These are phyloP conservation scores for Pachydiplax longipennis DNA, from an alignment of 2,888 invertebrate genomes.

Conservation along the genomic window DNA sequence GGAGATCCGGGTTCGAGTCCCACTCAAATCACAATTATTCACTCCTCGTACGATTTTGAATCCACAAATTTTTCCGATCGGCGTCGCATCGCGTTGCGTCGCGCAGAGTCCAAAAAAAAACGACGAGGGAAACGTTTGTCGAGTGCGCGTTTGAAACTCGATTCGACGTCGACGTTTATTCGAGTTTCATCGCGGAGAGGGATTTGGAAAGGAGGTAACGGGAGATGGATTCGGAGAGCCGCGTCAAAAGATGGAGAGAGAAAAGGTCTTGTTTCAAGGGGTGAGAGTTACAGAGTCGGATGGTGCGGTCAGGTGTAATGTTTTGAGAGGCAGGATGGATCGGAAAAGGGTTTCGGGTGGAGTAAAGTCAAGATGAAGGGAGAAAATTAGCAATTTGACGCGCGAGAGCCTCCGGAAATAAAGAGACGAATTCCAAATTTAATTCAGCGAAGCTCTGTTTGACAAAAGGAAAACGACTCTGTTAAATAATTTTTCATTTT, in stretches of 20 bases:
- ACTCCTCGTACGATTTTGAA: background rate
- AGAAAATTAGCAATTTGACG: constrained; percentile 48
- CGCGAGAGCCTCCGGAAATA: background rate
- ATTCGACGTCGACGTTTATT: background rate
- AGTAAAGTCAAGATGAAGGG: background rate
- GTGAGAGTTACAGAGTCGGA: too few species aligned
- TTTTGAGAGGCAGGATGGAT: background rate
- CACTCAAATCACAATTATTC: too few species aligned
- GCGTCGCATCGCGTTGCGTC: too few species aligned
- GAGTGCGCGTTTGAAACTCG: background rate
- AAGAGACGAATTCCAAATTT: background rate
- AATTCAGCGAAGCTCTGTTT: too few species aligned
- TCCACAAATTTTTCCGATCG: background rate
- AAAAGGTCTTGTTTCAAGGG: background rate
- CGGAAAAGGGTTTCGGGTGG: too few species aligned
- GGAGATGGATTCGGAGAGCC: background rate
- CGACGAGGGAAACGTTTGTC: background rate
- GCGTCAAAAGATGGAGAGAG: background rate
- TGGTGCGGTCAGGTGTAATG: background rate
- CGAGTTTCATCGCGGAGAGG: background rate
- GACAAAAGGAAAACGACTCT: too few species aligned
- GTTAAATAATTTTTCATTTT: too few species aligned
- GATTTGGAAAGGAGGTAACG: background rate
- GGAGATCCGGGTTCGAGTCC: too few species aligned
- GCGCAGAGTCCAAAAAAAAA: too few species aligned